Evolutionary conservation across 2,797 vertebrate species (phyloP).

Genomic region (Melopsittacus undulatus): DNA sequence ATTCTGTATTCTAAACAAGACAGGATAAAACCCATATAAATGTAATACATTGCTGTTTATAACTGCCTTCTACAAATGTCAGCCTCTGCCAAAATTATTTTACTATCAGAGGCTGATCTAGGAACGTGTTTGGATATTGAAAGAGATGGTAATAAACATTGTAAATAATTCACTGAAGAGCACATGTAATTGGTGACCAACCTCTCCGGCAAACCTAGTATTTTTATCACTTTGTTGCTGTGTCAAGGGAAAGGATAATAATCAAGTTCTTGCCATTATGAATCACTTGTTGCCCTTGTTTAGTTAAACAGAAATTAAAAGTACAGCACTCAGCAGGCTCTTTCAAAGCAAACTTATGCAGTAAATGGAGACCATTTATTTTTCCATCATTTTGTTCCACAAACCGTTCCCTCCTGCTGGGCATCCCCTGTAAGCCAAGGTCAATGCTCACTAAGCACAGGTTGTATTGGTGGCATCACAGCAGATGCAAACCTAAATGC

Average conservation of each 20-base stretch:
- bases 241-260: neutral
- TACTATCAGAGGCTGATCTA: neutral
- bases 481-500: neutral
- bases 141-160: neutral
- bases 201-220: neutral
- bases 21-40: neutral
- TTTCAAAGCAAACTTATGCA: neutral
- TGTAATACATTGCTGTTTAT: neutral
- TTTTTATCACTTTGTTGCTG: neutral
- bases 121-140: neutral
- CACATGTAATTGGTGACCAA: neutral
- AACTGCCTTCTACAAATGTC: neutral
- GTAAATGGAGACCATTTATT: neutral
- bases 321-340: neutral
- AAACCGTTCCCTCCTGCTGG: neutral
- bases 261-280: neutral
- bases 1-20: neutral
- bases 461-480: neutral
- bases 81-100: neutral
- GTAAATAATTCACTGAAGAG: neutral
- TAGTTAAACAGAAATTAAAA: neutral
- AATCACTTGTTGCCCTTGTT: neutral
- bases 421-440: neutral
- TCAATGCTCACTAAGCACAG: neutral
- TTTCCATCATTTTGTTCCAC: neutral